phyloP scores from a whole-genome alignment of 2,113 vertebrate genomes.

The Clarias gariepinus region DNA sequence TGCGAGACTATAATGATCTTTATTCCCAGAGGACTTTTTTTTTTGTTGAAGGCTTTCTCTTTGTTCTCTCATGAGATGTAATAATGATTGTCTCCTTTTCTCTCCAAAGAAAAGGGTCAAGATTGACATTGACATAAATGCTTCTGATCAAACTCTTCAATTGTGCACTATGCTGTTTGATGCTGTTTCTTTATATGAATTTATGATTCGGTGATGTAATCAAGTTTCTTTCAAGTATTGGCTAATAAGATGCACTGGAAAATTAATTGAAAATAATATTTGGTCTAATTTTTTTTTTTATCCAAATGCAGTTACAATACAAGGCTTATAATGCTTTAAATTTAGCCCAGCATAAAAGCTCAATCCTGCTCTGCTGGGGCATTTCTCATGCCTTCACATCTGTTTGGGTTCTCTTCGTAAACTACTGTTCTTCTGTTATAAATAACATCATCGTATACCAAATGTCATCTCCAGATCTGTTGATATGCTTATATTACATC shows the following conservation, averaged over 20 bases:
- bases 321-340: neutral
- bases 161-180: neutral
- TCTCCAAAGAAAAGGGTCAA: neutral
- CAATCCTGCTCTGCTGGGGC: neutral
- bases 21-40: neutral
- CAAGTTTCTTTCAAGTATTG: neutral
- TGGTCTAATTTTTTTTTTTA: neutral
- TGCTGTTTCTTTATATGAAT: neutral
- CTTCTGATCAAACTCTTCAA: neutral
- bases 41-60: slow-evolving; percentile 1
- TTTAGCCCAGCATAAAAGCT: neutral
- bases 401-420: neutral
- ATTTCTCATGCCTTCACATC: neutral
- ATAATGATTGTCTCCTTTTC: neutral
- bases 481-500: neutral
- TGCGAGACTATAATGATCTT: neutral
- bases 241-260: neutral
- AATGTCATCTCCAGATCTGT: neutral
- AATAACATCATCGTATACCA: neutral
- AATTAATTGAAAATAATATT: neutral
- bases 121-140: neutral
- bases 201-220: neutral
- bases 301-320: neutral
- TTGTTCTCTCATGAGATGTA: neutral
- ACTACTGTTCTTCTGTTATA: neutral